Percentiles rank a stretch among this genome's conserved stretches.
Evolutionary conservation across 2,888 invertebrate genomes (phyloP).

Genomic region (Diarsia dahlii): DNA sequence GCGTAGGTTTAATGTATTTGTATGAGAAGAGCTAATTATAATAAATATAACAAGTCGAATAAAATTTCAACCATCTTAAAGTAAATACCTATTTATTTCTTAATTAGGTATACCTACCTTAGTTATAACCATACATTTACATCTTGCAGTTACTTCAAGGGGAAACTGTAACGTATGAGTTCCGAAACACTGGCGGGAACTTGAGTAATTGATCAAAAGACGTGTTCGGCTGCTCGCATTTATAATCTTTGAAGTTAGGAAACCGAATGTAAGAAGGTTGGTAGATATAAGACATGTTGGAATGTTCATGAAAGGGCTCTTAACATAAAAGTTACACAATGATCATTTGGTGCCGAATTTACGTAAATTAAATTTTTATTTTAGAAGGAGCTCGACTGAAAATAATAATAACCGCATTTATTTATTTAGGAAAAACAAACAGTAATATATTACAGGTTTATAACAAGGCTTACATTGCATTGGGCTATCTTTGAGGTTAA

Average conservation of each 20-base stretch:
- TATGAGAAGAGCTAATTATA: not conserved
- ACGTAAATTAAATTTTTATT: not conserved
- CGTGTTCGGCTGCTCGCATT: slow-evolving; percentile 18
- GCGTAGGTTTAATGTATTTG: not conserved
- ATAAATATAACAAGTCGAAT: not conserved
- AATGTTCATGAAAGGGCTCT: slow-evolving; percentile 5
- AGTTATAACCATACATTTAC: not conserved
- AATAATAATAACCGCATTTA: too few relatives aligned
- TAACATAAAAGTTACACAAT: not conserved
- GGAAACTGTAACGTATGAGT: not conserved
- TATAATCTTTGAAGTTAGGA: slow-evolving; percentile 34
- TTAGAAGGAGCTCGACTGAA: not conserved
- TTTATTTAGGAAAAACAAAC: too few relatives aligned
- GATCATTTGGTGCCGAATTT: slow-evolving; percentile 4
- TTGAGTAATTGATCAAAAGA: slow-evolving; percentile 43
- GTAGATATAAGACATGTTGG: not conserved
- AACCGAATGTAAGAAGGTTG: not conserved
- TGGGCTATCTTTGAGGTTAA: not conserved
- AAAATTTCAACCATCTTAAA: not conserved
- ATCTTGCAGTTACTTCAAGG: not conserved
- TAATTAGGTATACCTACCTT: slow-evolving; percentile 8
- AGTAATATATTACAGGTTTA: too few relatives aligned
- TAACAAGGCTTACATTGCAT: too few relatives aligned
- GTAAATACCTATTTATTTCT: not conserved
- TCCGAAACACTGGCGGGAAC: slow-evolving; percentile 10